phyloP scores from a whole-genome alignment of 2,797 vertebrate genomes.

The Ctenopoma multispine region DNA sequence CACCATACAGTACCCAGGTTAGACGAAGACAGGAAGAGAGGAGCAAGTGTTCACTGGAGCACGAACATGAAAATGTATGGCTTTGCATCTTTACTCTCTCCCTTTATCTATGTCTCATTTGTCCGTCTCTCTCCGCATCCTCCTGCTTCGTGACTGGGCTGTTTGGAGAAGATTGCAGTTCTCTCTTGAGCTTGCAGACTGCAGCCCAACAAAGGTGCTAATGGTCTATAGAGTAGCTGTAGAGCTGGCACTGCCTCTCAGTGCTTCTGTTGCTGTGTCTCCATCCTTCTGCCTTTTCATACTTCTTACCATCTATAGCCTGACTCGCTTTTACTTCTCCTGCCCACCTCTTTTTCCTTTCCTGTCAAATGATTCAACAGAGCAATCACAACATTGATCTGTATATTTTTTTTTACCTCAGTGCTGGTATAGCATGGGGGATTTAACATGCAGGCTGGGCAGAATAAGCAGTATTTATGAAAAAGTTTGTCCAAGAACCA shows the following conservation, averaged over 20 bases:
- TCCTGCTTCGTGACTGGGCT: constrained; percentile 59
- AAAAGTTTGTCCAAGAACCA: not conserved
- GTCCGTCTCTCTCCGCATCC: constrained; percentile 15
- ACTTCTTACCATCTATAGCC: constrained; percentile 8
- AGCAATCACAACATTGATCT: constrained; percentile 36
- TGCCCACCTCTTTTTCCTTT: constrained; percentile 4
- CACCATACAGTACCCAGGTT: not conserved
- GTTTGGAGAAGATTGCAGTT: constrained; percentile 44
- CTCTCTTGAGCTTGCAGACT: constrained; percentile 20
- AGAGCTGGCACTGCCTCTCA: constrained; percentile 42
- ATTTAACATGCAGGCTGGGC: constrained; percentile 8
- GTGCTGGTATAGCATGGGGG: constrained; percentile 4
- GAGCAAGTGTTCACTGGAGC: constrained; percentile 25
- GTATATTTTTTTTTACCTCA: constrained; percentile 13
- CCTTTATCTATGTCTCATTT: constrained; percentile 12
- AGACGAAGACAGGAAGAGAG: constrained; percentile 43
- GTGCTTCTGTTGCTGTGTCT: constrained; percentile 29
- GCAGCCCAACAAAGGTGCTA: constrained; percentile 63
- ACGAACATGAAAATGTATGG: constrained; percentile 56
- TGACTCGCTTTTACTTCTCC: not conserved
- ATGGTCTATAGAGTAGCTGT: constrained; percentile 54
- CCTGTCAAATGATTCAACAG: constrained; percentile 1
- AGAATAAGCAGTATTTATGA: constrained; percentile 1
- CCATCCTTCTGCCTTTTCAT: constrained; percentile 29
- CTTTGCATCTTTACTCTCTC: constrained; percentile 12